These are phyloP conservation scores for Corvus moneduloides DNA, from an alignment of 2,113 vertebrate species.

Conservation along the genomic window DNA sequence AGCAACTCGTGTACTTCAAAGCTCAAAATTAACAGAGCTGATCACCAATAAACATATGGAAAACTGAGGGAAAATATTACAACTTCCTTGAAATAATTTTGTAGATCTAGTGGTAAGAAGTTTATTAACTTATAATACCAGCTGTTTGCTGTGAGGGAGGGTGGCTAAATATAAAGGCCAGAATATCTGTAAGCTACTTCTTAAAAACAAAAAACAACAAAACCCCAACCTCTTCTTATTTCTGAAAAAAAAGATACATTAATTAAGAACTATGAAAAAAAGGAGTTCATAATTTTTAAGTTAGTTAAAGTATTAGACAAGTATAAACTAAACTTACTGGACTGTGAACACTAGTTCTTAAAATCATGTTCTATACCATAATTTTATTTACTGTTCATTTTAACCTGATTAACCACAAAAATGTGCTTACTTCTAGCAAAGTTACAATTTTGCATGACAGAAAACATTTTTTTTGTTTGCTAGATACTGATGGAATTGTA, in stretches of 20 bases:
- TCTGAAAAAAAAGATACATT: not conserved
- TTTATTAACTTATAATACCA: not conserved
- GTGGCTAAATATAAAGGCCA: not conserved
- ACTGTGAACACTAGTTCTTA: not conserved
- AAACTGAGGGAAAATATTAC: not conserved
- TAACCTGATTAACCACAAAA: not conserved
- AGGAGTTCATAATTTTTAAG: not conserved
- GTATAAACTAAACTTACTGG: not conserved
- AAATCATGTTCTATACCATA: not conserved
- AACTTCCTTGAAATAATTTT: not conserved
- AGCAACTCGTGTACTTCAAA: not conserved
- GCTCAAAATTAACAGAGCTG: not conserved
- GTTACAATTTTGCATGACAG: not conserved
- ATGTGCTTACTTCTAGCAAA: not conserved
- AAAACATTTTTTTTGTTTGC: not conserved
- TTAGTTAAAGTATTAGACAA: not conserved
- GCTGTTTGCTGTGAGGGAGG: not conserved
- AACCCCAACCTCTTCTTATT: rapidly evolving
- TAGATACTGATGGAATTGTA: not conserved
- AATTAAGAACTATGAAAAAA: not conserved
- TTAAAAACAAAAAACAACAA: not conserved
- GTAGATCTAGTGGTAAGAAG: not conserved
- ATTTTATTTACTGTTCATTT: not conserved
- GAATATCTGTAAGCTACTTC: not conserved
- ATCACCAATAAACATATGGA: not conserved